Percentiles rank a stretch among this genome's conserved stretches.
phyloP scores from a whole-genome alignment of 30 jellyfish, hydroid and myxozoan species.

The Aurelia aurita complex sp. Pacific region DNA sequence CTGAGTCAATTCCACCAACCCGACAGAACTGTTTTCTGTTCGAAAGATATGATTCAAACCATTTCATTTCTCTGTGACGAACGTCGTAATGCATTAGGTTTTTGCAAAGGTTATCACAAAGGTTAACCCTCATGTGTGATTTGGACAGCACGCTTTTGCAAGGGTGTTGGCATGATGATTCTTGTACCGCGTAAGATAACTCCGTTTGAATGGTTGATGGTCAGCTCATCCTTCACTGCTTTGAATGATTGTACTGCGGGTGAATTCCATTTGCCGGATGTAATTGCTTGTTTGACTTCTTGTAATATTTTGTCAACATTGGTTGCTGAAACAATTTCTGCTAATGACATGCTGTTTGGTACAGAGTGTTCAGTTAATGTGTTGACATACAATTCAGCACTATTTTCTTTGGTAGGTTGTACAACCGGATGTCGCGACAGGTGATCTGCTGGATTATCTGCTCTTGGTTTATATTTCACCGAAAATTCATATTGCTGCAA shows the following conservation, averaged over 20 bases:
- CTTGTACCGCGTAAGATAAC: slow-evolving; percentile 33
- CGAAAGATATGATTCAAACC: too few relatives aligned
- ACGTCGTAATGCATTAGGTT: too few relatives aligned
- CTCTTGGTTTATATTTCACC: neutral
- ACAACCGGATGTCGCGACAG: neutral
- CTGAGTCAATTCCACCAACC: too few relatives aligned
- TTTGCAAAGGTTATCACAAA: too few relatives aligned
- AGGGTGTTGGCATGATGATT: slow-evolving; percentile 31
- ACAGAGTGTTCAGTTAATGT: neutral
- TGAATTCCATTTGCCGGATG: slow-evolving; percentile 11
- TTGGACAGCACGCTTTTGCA: neutral
- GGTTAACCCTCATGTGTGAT: too few relatives aligned
- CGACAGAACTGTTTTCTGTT: too few relatives aligned
- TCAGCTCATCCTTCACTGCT: slow-evolving; percentile 13
- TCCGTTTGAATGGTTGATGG: slow-evolving; percentile 3
- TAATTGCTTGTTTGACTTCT: slow-evolving; percentile 14
- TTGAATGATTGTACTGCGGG: neutral
- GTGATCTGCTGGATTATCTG: neutral
- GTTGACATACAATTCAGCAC: neutral
- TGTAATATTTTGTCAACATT: slow-evolving; percentile 20
- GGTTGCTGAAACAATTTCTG: slow-evolving; percentile 3
- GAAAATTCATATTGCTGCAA: slow-evolving; percentile 17
- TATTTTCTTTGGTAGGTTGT: neutral
- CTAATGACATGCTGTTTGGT: neutral
- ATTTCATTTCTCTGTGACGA: too few relatives aligned